These are phyloP conservation scores for Oreochromis niloticus DNA, from an alignment of 2,113 vertebrate species.

Conservation along the genomic window DNA sequence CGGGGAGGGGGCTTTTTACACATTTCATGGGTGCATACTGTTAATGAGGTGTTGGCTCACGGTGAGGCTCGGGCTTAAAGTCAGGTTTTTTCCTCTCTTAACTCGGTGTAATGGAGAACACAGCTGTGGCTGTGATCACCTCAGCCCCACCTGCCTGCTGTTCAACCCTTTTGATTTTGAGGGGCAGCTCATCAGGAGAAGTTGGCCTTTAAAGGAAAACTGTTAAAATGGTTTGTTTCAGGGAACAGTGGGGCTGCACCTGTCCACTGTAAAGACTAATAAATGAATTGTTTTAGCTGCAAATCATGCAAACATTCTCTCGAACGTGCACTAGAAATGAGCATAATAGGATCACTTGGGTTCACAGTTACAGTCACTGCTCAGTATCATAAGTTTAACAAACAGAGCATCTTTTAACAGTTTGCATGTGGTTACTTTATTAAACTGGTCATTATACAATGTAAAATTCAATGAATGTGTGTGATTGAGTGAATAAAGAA, in stretches of 20 bases:
- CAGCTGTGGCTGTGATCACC: not conserved
- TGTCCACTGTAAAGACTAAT: not conserved
- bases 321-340: not conserved
- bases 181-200: not conserved
- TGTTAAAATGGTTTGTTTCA: not conserved
- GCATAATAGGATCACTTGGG: not conserved
- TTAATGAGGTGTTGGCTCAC: fast-evolving
- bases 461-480: not conserved
- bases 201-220: not conserved
- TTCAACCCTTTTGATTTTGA: not conserved
- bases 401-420: not conserved
- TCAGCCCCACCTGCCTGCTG: not conserved
- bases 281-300: not conserved
- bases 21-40: not conserved
- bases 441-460: fast-evolving
- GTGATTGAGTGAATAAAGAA: not conserved
- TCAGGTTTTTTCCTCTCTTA: fast-evolving
- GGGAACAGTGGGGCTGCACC: not conserved
- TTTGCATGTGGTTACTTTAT: not conserved
- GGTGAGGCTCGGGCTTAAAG: not conserved
- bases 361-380: not conserved
- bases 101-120: fast-evolving
- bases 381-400: not conserved
- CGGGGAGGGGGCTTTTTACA: fast-evolving
- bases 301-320: not conserved